Evolutionary conservation across 2,113 vertebrate genomes (phyloP).

Genomic region (Pseudopipra pipra): DNA sequence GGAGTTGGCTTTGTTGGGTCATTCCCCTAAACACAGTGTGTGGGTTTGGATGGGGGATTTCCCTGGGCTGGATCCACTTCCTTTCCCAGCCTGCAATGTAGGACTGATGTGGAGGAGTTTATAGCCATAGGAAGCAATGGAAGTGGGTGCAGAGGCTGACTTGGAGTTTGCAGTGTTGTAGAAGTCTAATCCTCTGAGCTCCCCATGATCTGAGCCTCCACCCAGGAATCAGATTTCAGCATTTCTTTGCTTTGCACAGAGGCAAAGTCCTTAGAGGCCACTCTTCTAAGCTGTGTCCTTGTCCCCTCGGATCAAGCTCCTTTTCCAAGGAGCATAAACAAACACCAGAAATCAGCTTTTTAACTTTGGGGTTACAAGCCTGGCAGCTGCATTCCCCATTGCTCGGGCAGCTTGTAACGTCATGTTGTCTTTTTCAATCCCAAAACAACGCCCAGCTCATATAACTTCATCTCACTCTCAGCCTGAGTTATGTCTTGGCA

Average conservation of each 20-base stretch:
- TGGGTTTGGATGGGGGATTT: background rate
- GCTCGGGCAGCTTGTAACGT: background rate
- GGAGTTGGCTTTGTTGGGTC: background rate
- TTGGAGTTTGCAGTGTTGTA: background rate
- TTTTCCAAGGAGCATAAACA: background rate
- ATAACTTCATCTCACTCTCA: background rate
- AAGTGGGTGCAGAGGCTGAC: background rate
- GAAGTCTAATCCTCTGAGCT: background rate
- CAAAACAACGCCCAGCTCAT: background rate
- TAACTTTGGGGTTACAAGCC: background rate
- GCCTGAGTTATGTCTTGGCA: background rate
- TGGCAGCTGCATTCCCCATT: background rate
- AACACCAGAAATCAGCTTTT: background rate
- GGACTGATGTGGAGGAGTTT: background rate
- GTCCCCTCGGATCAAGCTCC: background rate
- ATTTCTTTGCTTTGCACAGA: background rate
- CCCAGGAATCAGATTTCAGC: background rate
- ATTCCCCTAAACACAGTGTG: background rate
- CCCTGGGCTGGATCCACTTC: background rate
- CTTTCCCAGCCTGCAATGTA: background rate
- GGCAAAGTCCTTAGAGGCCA: background rate
- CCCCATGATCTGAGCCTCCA: background rate
- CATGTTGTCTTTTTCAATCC: background rate
- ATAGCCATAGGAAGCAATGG: background rate
- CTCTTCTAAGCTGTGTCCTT: background rate